phyloP scores from a whole-genome alignment of 2,797 vertebrate species.

The Enteromius mattozi region DNA sequence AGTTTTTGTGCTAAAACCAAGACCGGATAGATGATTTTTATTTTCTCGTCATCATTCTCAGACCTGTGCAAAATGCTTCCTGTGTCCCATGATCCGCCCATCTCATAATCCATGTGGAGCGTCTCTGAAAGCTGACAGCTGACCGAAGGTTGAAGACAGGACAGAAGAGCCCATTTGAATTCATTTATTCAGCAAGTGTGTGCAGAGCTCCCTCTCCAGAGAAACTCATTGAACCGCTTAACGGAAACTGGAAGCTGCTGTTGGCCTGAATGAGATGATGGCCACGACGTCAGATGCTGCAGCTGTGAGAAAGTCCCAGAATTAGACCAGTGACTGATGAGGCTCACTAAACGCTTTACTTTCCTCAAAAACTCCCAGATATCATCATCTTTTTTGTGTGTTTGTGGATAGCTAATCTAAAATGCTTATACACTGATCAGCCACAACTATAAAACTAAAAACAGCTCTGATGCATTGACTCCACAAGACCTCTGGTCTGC shows the following conservation, averaged over 20 bases:
- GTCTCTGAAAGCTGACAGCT: constrained; percentile 46
- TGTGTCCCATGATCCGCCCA: neutral
- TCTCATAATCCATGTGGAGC: constrained; percentile 9
- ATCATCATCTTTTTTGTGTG: neutral
- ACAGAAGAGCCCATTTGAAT: constrained; percentile 6
- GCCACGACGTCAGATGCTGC: constrained; percentile 46
- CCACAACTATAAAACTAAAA: neutral
- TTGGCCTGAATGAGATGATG: constrained; percentile 33
- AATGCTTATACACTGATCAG: neutral
- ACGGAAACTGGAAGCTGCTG: constrained; percentile 49
- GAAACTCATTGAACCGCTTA: constrained; percentile 11
- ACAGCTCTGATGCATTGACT: neutral
- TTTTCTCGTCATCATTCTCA: neutral
- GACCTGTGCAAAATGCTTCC: neutral
- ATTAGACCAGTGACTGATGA: constrained; percentile 30
- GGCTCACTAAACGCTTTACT: neutral
- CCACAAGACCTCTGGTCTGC: neutral
- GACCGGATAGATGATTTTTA: neutral
- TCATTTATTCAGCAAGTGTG: constrained; percentile 29
- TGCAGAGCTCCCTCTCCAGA: constrained; percentile 32
- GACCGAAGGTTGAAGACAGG: neutral
- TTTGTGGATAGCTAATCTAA: neutral
- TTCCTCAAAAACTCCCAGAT: constrained; percentile 31
- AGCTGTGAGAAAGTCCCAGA: constrained; percentile 56
- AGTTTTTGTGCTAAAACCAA: neutral